Conservation (phyloP, 2,888 invertebrate species). For the Lepidocyrtoides sp. region DNA sequence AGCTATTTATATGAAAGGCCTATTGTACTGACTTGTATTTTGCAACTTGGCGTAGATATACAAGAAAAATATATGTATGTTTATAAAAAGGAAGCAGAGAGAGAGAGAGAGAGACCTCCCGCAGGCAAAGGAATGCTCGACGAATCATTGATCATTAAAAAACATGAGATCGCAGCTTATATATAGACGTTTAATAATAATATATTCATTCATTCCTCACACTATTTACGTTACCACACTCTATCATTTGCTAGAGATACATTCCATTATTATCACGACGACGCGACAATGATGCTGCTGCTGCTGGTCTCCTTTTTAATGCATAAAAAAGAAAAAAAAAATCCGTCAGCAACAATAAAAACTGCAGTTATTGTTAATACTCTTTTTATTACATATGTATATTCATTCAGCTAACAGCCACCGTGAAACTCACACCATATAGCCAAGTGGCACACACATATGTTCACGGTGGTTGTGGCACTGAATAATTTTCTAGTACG, state of each 20-base stretch:
- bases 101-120: conserved; percentile 64
- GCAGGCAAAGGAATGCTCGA: conserved; percentile 73
- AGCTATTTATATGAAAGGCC: too few relatives aligned
- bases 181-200: background rate
- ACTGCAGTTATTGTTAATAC: conserved; percentile 5
- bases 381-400: too few relatives aligned
- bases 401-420: too few relatives aligned
- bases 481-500: conserved; percentile 16
- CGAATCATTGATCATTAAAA: conserved; percentile 80
- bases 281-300: background rate
- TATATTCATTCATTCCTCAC: background rate
- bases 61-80: background rate
- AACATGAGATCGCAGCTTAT: conserved; percentile 68
- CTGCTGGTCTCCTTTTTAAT: background rate
- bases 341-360: conserved; percentile 5
- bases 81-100: background rate
- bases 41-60: too few relatives aligned
- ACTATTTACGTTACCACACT: background rate
- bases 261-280: background rate
- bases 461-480: background rate
- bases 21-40: too few relatives aligned
- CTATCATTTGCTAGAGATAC: background rate
- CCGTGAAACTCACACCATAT: background rate
- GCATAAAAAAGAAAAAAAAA: conserved; percentile 5
- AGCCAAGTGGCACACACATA: background rate